Percentiles rank a stretch among this genome's conserved stretches.
Conservation (phyloP, 2,113 vertebrate species). For the Motacilla tschutschensis region DNA sequence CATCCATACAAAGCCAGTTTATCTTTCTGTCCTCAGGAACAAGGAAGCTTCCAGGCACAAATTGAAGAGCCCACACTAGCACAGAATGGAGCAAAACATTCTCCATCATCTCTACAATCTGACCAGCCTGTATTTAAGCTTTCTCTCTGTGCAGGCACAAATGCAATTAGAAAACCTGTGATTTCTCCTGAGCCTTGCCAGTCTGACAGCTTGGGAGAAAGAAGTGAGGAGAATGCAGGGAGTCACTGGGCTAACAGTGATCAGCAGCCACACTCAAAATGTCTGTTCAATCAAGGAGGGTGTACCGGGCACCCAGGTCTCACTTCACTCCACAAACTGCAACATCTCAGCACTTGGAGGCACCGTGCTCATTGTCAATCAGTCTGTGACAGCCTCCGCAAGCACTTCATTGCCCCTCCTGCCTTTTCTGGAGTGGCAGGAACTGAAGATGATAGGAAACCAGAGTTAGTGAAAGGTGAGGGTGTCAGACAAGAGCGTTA, state of each 20-base stretch:
- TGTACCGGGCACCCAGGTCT: neutral
- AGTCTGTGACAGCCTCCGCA: slow-evolving; percentile 6
- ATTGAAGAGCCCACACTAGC: neutral
- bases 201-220: slow-evolving; percentile 54
- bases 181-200: slow-evolving; percentile 56
- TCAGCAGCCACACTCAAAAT: neutral
- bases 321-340: slow-evolving; percentile 24
- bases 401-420: neutral
- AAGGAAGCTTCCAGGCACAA: slow-evolving; percentile 28
- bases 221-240: slow-evolving; percentile 34
- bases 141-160: slow-evolving; percentile 35
- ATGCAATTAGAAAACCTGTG: slow-evolving; percentile 61
- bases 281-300: slow-evolving; percentile 48
- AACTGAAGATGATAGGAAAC: slow-evolving; percentile 8
- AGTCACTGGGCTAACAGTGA: slow-evolving; percentile 28
- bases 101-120: slow-evolving; percentile 9
- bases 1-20: slow-evolving; percentile 10
- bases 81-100: neutral
- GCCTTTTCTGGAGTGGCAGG: neutral
- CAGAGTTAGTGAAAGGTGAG: slow-evolving; percentile 7
- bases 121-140: slow-evolving; percentile 22
- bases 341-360: neutral
- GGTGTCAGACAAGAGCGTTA: neutral
- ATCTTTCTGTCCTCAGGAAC: slow-evolving; percentile 12
- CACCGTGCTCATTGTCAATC: slow-evolving; percentile 34